Conservation (phyloP, 1,140 invertebrate species). For the Calephelis nemesis region DNA sequence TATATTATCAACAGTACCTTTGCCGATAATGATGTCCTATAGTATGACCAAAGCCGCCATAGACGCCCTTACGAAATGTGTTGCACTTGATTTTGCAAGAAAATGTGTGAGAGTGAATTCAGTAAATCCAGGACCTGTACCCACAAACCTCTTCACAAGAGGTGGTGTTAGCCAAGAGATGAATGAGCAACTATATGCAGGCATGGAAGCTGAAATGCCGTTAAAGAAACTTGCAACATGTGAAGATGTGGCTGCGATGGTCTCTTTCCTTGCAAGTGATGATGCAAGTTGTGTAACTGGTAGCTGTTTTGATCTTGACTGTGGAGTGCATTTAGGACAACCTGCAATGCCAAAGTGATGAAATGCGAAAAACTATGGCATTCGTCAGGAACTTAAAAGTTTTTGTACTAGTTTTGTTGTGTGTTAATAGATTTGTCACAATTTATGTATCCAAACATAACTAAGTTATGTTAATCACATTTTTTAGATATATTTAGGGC, state of each 20-base stretch:
- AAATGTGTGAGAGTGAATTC: conserved; percentile 88
- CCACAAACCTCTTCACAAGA: conserved; percentile 85
- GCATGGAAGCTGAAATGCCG: conserved; percentile 36
- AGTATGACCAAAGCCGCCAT: conserved; percentile 90
- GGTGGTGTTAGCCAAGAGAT: conserved; percentile 48
- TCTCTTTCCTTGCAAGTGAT: conserved; percentile 57
- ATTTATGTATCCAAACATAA: too few species aligned
- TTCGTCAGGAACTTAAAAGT: too few species aligned
- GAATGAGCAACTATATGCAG: conserved; percentile 39
- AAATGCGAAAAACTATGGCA: neutral
- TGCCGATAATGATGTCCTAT: conserved; percentile 83
- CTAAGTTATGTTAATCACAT: too few species aligned
- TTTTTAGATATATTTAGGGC: too few species aligned
- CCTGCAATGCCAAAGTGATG: conserved; percentile 18
- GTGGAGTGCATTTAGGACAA: conserved; percentile 44
- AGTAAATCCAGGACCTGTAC: conserved; percentile 86
- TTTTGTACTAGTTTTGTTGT: too few species aligned
- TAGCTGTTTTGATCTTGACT: conserved; percentile 48
- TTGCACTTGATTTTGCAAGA: conserved; percentile 83
- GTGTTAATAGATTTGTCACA: too few species aligned
- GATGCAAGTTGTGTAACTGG: conserved; percentile 52
- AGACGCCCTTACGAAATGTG: conserved; percentile 88
- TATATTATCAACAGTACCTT: conserved; percentile 83
- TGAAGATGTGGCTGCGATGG: conserved; percentile 53
- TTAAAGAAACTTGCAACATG: conserved; percentile 42